Evolutionary conservation across 2,797 vertebrate genomes (phyloP).

Genomic region (Microctenopoma lineatum): DNA sequence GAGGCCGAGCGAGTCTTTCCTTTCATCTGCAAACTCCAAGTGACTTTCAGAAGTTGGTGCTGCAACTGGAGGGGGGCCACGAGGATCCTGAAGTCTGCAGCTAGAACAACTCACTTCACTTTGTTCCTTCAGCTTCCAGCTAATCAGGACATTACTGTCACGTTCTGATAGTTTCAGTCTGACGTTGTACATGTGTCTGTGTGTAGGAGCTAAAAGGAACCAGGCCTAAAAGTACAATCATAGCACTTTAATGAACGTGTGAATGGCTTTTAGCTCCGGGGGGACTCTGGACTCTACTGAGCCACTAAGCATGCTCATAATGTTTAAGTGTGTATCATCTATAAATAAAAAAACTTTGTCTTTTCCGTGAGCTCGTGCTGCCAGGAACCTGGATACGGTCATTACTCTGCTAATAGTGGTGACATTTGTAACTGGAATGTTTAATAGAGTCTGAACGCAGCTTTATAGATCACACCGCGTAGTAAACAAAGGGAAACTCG

Average conservation of each 20-base stretch:
- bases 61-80: background rate
- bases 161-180: background rate
- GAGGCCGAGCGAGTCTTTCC: background rate
- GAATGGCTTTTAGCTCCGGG: background rate
- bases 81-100: background rate
- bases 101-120: background rate
- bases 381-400: conserved; percentile 7
- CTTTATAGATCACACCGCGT: conserved; percentile 45
- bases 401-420: conserved; percentile 5
- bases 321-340: background rate
- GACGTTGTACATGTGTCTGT: too few species aligned
- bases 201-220: too few species aligned
- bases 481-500: conserved; percentile 42
- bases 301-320: background rate
- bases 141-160: background rate
- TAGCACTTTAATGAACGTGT: too few species aligned
- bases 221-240: too few species aligned
- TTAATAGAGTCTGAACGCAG: conserved; percentile 38
- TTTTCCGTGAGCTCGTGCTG: background rate
- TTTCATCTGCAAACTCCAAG: conserved; percentile 37
- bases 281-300: too few species aligned
- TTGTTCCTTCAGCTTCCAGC: too few species aligned
- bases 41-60: conserved; percentile 30
- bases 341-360: background rate
- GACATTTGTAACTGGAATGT: conserved; percentile 22